These are phyloP conservation scores for Plebejus argus DNA, from an alignment of 2,888 invertebrate species.

Conservation along the genomic window DNA sequence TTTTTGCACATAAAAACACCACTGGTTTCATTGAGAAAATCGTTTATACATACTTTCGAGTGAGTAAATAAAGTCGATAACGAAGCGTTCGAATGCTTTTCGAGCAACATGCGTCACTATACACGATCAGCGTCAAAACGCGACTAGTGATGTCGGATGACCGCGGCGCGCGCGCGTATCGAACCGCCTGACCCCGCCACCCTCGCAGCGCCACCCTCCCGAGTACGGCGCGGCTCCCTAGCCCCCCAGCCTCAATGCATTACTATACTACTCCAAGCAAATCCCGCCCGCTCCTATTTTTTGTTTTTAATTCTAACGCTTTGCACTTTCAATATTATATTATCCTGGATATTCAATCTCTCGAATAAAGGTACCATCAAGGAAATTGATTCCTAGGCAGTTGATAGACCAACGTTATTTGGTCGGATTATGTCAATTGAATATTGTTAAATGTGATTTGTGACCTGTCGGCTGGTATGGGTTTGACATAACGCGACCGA, in stretches of 20 bases:
- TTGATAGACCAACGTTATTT: no score
- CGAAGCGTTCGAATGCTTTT: conserved; percentile 63
- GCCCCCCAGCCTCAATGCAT: conserved; percentile 41
- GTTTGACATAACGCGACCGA: no score
- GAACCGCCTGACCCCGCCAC: conserved; percentile 65
- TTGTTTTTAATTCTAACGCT: conserved; percentile 20
- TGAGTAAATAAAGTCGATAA: conserved; percentile 63
- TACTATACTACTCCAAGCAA: conserved; percentile 36
- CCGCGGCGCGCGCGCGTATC: conserved; percentile 77
- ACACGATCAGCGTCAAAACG: conserved; percentile 62
- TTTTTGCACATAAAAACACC: not conserved
- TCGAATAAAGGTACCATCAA: not conserved
- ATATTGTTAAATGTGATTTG: no score
- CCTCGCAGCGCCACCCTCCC: conserved; percentile 55
- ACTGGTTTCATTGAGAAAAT: not conserved
- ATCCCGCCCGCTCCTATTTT: conserved; percentile 7
- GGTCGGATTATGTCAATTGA: no score
- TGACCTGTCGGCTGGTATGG: no score
- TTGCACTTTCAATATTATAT: conserved; percentile 8
- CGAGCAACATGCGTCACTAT: conserved; percentile 50
- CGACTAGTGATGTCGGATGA: conserved; percentile 60
- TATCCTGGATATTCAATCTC: conserved; percentile 12
- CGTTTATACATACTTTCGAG: conserved; percentile 63
- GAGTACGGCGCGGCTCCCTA: conserved; percentile 41
- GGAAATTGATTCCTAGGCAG: no score